These are phyloP conservation scores for Ctenopoma multispine DNA, from an alignment of 2,797 vertebrate genomes.

Conservation along the genomic window DNA sequence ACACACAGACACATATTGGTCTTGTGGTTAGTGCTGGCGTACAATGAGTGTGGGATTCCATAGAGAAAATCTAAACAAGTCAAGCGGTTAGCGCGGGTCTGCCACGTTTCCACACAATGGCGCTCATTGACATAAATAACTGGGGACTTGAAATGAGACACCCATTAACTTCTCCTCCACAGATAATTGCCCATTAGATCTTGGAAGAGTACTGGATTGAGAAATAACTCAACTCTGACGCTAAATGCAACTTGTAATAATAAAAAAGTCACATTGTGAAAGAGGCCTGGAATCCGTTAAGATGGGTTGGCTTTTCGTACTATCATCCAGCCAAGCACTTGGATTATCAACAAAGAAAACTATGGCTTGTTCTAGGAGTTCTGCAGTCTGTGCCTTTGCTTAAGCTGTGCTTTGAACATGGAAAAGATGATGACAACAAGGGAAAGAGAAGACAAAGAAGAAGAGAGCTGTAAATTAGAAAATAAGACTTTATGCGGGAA, in stretches of 20 bases:
- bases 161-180: slow-evolving; percentile 79
- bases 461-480: slow-evolving; percentile 46
- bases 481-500: slow-evolving; percentile 30
- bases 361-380: slow-evolving; percentile 61
- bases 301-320: slow-evolving; percentile 64
- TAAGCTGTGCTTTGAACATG: slow-evolving; percentile 64
- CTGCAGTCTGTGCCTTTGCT: slow-evolving; percentile 52
- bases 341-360: slow-evolving; percentile 76
- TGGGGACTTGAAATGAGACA: slow-evolving; percentile 79
- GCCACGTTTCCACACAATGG: slow-evolving; percentile 83
- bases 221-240: slow-evolving; percentile 75
- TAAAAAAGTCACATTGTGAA: slow-evolving; percentile 76
- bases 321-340: slow-evolving; percentile 71
- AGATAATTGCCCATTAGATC: slow-evolving; percentile 81
- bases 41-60: slow-evolving; percentile 81
- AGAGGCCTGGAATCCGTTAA: slow-evolving; percentile 74
- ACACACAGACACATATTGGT: slow-evolving; percentile 49
- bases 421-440: slow-evolving; percentile 68
- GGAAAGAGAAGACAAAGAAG: slow-evolving; percentile 23
- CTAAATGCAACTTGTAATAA: slow-evolving; percentile 75
- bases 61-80: slow-evolving; percentile 80
- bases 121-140: slow-evolving; percentile 81
- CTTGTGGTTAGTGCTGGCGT: slow-evolving; percentile 77
- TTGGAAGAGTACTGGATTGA: slow-evolving; percentile 74
- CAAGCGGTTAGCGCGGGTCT: slow-evolving; percentile 73